Percentiles rank a stretch among this genome's conserved stretches.
Evolutionary conservation across 1,140 invertebrate species (phyloP).

Genomic region (Conopomorpha cramerella): DNA sequence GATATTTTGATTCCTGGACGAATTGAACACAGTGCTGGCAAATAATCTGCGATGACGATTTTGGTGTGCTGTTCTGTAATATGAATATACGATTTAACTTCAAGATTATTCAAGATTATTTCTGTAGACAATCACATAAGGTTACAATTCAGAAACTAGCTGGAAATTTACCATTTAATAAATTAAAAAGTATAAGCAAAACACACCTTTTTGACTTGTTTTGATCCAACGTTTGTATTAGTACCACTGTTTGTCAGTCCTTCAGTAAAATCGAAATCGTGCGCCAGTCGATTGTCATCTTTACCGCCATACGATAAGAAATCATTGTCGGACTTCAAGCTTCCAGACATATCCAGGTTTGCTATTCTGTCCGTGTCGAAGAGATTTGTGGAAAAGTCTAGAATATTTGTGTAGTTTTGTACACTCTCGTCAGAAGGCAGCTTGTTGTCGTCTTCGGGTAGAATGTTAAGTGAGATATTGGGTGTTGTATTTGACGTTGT

Average conservation of each 20-base stretch:
- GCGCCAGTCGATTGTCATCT: conserved; percentile 8
- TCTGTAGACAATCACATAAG: neutral
- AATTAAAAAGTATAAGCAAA: no score
- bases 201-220: neutral
- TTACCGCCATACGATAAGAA: conserved; percentile 12
- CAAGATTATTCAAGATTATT: no score
- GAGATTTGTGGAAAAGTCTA: conserved; percentile 22
- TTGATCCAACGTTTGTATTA: neutral
- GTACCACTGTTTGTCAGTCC: neutral
- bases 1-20: conserved; percentile 7
- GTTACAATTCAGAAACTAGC: no score
- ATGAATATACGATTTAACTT: no score
- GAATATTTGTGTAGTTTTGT: conserved; percentile 17
- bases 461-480: conserved; percentile 5
- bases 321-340: conserved; percentile 14
- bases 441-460: conserved; percentile 12
- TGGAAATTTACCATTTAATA: no score
- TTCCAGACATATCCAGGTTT: conserved; percentile 15
- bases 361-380: conserved; percentile 21
- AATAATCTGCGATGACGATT: no score
- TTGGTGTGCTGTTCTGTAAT: no score
- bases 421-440: conserved; percentile 23
- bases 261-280: neutral
- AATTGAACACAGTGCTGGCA: conserved; percentile 9
- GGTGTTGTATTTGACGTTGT: conserved; percentile 1